Conservation (phyloP, 2,113 vertebrate genomes). For the Hydropotes inermis region DNA sequence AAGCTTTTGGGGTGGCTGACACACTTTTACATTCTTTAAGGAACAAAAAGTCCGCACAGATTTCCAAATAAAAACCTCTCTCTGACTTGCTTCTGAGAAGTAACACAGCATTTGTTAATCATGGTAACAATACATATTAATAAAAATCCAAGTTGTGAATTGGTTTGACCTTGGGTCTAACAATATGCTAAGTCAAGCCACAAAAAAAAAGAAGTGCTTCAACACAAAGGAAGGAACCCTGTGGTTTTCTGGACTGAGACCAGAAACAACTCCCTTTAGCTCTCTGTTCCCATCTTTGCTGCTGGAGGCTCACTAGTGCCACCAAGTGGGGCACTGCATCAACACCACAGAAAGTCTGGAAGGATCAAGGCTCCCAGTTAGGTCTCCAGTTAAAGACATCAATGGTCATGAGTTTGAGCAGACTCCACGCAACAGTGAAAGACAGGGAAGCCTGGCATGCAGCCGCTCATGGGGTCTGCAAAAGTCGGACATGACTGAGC, state of each 20-base stretch:
- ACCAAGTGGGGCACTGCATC: neutral
- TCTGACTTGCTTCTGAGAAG: neutral
- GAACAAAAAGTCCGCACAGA: neutral
- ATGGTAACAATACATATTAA: neutral
- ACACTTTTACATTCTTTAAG: neutral
- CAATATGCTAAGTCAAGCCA: neutral
- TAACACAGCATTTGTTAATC: neutral
- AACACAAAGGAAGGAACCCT: neutral
- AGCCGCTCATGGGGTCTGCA: neutral
- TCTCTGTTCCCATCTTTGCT: too few relatives aligned
- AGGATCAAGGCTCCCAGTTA: neutral
- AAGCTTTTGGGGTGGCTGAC: neutral
- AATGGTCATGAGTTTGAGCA: neutral
- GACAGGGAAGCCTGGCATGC: neutral
- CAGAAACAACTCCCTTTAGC: neutral
- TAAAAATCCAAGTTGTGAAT: neutral
- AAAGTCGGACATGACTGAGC: neutral
- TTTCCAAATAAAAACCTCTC: neutral
- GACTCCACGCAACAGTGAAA: neutral
- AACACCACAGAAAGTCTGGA: rapidly evolving
- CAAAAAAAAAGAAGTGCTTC: neutral
- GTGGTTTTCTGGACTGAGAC: neutral
- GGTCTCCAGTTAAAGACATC: neutral
- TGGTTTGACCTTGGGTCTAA: neutral
- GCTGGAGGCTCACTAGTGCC: neutral